These are phyloP conservation scores for Kryptopterus vitreolus DNA, from an alignment of 2,797 vertebrate genomes.

Conservation along the genomic window DNA sequence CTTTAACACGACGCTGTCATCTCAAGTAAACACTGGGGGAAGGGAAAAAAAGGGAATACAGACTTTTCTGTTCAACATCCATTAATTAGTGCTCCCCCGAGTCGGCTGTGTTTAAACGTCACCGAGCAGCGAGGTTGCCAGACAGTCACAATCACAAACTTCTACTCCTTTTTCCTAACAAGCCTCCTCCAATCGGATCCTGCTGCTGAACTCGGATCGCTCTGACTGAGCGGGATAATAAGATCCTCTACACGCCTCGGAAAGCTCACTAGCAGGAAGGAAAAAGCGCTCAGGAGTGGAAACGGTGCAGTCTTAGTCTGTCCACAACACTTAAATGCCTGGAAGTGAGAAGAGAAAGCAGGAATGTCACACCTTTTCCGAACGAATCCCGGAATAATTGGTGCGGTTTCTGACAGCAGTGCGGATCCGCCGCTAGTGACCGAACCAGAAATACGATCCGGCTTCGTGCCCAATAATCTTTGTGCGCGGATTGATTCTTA, in stretches of 20 bases:
- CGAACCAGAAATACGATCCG: background rate
- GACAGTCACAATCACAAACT: too few species aligned
- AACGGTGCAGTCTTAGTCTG: background rate
- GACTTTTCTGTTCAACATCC: background rate
- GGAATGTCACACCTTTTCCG: background rate
- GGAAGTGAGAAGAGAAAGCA: background rate
- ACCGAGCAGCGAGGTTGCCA: conserved; percentile 5
- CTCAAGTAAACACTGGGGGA: background rate
- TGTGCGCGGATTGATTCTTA: too few species aligned
- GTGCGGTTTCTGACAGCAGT: conserved; percentile 14
- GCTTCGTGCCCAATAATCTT: too few species aligned
- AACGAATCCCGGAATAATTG: background rate
- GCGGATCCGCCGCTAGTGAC: background rate
- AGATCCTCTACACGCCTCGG: background rate
- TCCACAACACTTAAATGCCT: background rate
- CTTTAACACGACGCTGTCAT: background rate
- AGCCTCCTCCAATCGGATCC: background rate
- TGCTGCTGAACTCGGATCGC: background rate
- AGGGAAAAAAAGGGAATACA: background rate
- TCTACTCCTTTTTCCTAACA: conserved; percentile 1
- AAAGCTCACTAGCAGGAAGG: background rate
- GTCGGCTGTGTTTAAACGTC: background rate
- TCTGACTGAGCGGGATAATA: conserved; percentile 14
- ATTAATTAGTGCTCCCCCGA: background rate
- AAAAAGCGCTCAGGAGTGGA: background rate